Evolutionary conservation across 2,797 vertebrate species (phyloP).

Genomic region (Acomys russatus): DNA sequence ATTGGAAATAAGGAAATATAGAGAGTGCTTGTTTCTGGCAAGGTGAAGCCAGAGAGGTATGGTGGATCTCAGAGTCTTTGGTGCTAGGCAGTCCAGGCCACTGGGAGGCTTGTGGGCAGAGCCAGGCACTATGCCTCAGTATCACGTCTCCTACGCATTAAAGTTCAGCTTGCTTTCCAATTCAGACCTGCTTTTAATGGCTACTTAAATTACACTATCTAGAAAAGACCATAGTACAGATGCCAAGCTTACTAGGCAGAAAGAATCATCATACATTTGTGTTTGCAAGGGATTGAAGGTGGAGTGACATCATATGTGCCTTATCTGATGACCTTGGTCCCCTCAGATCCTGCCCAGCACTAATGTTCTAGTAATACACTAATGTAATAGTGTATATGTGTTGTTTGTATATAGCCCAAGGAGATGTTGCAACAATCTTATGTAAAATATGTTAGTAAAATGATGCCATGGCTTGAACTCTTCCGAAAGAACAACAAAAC

Average conservation of each 20-base stretch:
- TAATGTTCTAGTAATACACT: neutral
- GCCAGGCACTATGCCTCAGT: slow-evolving; percentile 3
- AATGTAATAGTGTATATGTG: neutral
- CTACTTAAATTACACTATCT: neutral
- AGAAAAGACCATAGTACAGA: neutral
- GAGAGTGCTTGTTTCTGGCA: slow-evolving; percentile 54
- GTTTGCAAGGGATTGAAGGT: neutral
- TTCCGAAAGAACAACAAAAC: slow-evolving; percentile 49
- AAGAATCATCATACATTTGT: neutral
- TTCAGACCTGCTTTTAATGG: slow-evolving; percentile 35
- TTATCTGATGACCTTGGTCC: neutral
- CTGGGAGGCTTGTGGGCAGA: neutral
- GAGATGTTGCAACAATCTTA: neutral
- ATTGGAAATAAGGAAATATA: slow-evolving; percentile 65
- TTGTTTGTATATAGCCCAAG: neutral
- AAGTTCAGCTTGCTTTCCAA: neutral
- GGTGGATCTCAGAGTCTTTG: neutral
- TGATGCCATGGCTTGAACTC: slow-evolving; percentile 29
- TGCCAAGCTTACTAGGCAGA: neutral
- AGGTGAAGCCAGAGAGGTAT: slow-evolving; percentile 14
- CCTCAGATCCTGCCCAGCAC: neutral
- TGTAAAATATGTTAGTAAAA: slow-evolving; percentile 23
- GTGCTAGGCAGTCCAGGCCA: neutral
- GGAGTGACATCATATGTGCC: neutral
- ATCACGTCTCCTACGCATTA: neutral